Percentiles rank a stretch among this genome's conserved stretches.
phyloP scores from a whole-genome alignment of 1,140 invertebrate genomes.

The Achroia grisella region DNA sequence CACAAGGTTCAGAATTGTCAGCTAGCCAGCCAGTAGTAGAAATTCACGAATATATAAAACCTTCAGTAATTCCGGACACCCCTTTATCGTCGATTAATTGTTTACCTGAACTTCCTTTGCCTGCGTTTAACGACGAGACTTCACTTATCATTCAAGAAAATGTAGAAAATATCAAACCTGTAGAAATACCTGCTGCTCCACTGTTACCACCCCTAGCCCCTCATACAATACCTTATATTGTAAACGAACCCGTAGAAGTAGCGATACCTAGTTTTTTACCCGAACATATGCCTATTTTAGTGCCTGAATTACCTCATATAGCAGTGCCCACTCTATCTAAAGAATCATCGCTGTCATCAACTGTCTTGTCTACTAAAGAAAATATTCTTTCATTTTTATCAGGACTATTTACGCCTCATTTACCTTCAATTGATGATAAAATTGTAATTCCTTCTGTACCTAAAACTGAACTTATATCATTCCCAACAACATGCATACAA shows the following conservation, averaged over 20 bases:
- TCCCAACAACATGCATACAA: constrained; percentile 10
- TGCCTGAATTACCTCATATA: no score
- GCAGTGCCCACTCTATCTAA: not conserved
- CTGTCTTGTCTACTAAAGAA: no score
- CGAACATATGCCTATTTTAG: no score
- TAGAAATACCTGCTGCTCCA: constrained; percentile 3
- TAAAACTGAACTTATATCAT: no score
- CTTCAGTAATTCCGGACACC: not conserved
- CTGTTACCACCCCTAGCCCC: not conserved
- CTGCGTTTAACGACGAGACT: not conserved
- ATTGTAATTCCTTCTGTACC: no score
- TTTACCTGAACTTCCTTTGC: not conserved
- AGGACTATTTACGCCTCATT: no score
- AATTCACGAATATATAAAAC: not conserved
- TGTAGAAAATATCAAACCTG: not conserved
- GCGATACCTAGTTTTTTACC: no score
- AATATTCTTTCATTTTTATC: no score
- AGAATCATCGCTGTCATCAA: no score
- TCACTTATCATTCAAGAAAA: no score
- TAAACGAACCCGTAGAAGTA: not conserved
- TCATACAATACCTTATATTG: not conserved
- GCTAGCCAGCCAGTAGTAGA: not conserved
- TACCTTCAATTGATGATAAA: no score
- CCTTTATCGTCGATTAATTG: not conserved
- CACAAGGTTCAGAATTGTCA: not conserved